Evolutionary conservation across 2,888 invertebrate species (phyloP).

Genomic region (Ctenicera cuprea): DNA sequence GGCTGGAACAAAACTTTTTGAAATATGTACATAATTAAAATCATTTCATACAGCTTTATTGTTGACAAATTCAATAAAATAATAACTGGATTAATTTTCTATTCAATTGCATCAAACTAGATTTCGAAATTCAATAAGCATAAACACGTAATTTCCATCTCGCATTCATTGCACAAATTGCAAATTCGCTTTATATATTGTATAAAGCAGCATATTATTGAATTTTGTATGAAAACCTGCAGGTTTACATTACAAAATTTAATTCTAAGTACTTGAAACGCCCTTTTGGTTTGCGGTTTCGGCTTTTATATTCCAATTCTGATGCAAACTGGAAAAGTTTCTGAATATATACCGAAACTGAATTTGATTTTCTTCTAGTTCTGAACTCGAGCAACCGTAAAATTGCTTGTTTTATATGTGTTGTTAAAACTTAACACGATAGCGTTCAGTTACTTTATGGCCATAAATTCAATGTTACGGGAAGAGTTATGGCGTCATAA

Average conservation of each 20-base stretch:
- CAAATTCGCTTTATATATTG: neutral
- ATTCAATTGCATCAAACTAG: neutral
- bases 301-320: conserved; percentile 17
- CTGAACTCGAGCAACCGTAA: conserved; percentile 2
- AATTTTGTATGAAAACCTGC: conserved; percentile 9
- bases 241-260: neutral
- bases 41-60: too few species aligned
- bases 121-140: neutral
- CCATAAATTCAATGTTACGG: neutral
- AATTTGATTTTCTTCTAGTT: conserved; percentile 16
- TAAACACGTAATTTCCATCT: neutral
- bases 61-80: too few species aligned
- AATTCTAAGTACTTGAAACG: conserved; percentile 9
- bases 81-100: neutral
- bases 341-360: neutral
- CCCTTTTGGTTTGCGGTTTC: neutral
- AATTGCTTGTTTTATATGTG: conserved; percentile 24
- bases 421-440: conserved; percentile 17
- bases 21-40: too few species aligned
- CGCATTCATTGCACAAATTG: neutral
- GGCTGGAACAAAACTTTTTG: too few species aligned
- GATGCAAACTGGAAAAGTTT: conserved; percentile 17
- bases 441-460: neutral
- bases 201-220: neutral
- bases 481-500: neutral